These are phyloP conservation scores for Rhinoptilus africanus DNA, from an alignment of 2,113 vertebrate species.

Conservation along the genomic window DNA sequence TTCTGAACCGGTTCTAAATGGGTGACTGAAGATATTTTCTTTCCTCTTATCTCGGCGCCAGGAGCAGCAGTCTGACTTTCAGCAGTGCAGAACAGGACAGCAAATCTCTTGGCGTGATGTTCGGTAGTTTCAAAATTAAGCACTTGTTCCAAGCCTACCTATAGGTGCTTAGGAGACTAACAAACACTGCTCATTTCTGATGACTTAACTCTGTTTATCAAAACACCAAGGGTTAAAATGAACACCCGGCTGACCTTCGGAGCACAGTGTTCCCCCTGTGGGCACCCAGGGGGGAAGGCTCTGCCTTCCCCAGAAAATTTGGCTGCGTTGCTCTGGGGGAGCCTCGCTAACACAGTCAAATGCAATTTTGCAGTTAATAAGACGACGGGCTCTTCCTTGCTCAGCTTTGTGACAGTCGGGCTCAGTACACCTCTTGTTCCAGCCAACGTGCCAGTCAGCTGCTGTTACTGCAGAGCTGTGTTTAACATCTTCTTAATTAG, in stretches of 20 bases:
- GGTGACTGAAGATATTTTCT: not conserved
- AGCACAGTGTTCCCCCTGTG: not conserved
- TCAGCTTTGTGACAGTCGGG: slow-evolving; percentile 7
- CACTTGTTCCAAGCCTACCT: not conserved
- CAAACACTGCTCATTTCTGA: not conserved
- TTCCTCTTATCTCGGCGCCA: not conserved
- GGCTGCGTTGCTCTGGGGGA: not conserved
- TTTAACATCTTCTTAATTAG: slow-evolving; percentile 53
- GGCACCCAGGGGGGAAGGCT: not conserved
- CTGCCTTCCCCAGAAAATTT: not conserved
- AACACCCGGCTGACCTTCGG: not conserved
- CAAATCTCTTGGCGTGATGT: not conserved
- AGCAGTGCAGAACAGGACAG: not conserved
- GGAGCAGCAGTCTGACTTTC: not conserved
- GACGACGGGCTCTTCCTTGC: slow-evolving; percentile 7
- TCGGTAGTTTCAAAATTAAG: not conserved
- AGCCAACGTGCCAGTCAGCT: slow-evolving; percentile 49
- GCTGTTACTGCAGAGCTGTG: slow-evolving; percentile 16
- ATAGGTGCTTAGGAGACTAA: not conserved
- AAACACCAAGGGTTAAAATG: not conserved
- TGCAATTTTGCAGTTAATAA: not conserved
- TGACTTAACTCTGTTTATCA: not conserved
- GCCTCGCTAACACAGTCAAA: not conserved
- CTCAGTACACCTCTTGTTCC: slow-evolving; percentile 15
- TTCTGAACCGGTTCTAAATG: not conserved